Evolutionary conservation across 1,140 invertebrate genomes (phyloP).

Genomic region (Zeugodacus cucurbitae): DNA sequence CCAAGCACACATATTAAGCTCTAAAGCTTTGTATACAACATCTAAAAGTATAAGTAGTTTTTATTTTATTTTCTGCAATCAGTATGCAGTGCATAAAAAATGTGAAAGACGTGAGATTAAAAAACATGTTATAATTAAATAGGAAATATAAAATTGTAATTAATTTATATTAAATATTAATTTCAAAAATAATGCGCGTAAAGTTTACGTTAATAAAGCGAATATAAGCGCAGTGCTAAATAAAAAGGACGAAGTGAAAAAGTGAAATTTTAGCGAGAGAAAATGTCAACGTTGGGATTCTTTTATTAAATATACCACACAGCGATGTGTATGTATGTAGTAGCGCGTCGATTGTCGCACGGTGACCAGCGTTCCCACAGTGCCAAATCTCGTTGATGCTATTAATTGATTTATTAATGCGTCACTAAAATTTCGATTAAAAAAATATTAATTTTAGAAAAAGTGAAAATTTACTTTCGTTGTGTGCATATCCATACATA

Average conservation of each 20-base stretch:
- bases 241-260: conserved; percentile 19
- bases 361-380: neutral
- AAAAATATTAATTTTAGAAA: conserved; percentile 24
- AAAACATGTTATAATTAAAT: conserved; percentile 4
- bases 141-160: neutral
- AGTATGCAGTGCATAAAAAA: conserved; percentile 20
- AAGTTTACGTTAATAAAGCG: neutral
- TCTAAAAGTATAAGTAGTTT: conserved; percentile 28
- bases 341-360: neutral
- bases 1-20: conserved; percentile 1
- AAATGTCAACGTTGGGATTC: neutral
- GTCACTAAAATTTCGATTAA: neutral
- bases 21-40: conserved; percentile 19
- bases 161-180: neutral
- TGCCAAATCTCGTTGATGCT: conserved; percentile 30
- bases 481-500: neutral
- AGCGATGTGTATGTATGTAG: neutral
- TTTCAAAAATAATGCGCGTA: neutral
- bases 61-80: conserved; percentile 26
- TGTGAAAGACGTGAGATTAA: conserved; percentile 34
- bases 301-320: neutral
- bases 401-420: conserved; percentile 39
- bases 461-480: neutral
- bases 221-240: neutral
- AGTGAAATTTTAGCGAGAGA: neutral